Conservation (phyloP, 2,888 invertebrate species). For the Hyppa rectilinea region DNA sequence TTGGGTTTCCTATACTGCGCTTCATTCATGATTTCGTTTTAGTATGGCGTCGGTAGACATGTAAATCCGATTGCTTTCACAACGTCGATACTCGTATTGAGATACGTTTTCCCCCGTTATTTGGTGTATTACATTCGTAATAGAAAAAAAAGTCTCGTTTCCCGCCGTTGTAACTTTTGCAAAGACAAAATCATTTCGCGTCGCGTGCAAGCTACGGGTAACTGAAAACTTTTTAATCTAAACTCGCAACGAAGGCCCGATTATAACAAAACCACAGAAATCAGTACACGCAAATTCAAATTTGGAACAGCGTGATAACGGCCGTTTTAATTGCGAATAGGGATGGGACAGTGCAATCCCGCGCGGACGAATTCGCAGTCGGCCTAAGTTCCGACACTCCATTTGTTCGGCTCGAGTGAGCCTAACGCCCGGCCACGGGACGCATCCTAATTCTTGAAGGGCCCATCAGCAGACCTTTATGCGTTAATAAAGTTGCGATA, state of each 20-base stretch:
- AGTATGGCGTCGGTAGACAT: constrained; percentile 88
- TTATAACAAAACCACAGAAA: constrained; percentile 67
- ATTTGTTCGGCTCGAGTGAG: constrained; percentile 87
- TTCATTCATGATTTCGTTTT: constrained; percentile 91
- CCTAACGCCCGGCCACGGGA: constrained; percentile 82
- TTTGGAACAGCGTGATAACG: constrained; percentile 83
- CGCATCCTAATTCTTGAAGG: constrained; percentile 90
- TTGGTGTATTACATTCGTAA: constrained; percentile 86
- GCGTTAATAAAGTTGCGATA: constrained; percentile 91
- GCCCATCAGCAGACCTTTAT: constrained; percentile 90
- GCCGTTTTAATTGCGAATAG: constrained; percentile 84
- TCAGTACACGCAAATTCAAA: constrained; percentile 80
- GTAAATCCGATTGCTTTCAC: constrained; percentile 89
- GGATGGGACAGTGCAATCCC: constrained; percentile 75
- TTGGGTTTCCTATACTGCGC: constrained; percentile 90
- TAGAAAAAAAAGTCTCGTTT: constrained; percentile 73
- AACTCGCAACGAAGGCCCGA: constrained; percentile 65
- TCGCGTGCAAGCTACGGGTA: constrained; percentile 36
- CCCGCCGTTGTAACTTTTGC: constrained; percentile 35
- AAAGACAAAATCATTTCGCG: constrained; percentile 35
- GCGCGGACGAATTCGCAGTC: constrained; percentile 72
- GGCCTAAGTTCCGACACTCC: constrained; percentile 84
- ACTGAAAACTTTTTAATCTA: constrained; percentile 63
- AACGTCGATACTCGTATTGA: constrained; percentile 83
- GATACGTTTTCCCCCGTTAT: constrained; percentile 81